A percentile compares a stretch with the other conserved stretches of the same genome.
Conservation (phyloP, 2,113 vertebrate species). For the Oostethus manadensis region DNA sequence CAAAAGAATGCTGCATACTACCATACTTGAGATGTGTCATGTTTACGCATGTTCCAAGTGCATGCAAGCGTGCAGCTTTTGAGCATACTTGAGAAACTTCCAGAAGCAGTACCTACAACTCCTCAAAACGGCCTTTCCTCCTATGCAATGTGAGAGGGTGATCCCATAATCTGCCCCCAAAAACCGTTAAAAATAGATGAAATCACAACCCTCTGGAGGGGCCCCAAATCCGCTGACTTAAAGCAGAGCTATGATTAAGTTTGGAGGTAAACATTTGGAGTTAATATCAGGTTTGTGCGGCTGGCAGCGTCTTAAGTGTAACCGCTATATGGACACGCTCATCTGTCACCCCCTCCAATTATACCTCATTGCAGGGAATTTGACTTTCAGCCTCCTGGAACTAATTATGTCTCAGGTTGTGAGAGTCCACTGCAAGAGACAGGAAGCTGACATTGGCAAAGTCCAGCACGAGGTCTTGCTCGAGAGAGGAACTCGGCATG, state of each 20-base stretch:
- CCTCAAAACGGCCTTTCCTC: no score
- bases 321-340: no score
- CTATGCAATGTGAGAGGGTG: neutral
- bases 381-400: no score
- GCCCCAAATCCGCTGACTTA: neutral
- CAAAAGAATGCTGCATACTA: neutral
- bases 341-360: neutral
- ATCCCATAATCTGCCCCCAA: neutral
- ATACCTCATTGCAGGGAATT: no score
- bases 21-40: neutral
- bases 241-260: constrained; percentile 4
- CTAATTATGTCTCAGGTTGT: no score
- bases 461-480: constrained; percentile 64
- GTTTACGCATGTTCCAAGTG: no score
- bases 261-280: neutral
- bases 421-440: no score
- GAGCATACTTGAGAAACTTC: no score
- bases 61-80: no score
- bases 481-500: constrained; percentile 78
- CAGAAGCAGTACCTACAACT: no score
- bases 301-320: neutral
- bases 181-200: neutral
- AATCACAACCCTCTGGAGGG: neutral
- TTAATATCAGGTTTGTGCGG: constrained; percentile 4
- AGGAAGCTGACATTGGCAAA: no score